Evolutionary conservation across 2,888 invertebrate genomes (phyloP).

Genomic region (Crocallis elinguaria): DNA sequence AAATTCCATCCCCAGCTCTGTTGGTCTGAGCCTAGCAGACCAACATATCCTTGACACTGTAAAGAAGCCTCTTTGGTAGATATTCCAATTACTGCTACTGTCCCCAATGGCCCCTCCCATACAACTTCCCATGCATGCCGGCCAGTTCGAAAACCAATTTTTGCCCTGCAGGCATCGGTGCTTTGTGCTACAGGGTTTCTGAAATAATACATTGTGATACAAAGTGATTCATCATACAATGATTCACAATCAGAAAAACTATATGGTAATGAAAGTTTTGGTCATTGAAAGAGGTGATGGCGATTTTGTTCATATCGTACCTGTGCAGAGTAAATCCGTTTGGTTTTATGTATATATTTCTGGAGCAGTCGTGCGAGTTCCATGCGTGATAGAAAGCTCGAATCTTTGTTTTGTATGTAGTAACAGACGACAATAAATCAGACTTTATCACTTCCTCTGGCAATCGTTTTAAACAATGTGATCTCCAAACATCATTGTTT

Average conservation of each 20-base stretch:
- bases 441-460: slow-evolving; percentile 95
- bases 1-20: slow-evolving; percentile 99
- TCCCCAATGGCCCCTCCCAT: slow-evolving; percentile 99
- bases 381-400: slow-evolving; percentile 97
- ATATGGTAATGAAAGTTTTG: neutral
- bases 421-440: slow-evolving; percentile 94
- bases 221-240: neutral
- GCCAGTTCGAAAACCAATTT: slow-evolving; percentile 95
- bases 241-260: neutral
- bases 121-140: slow-evolving; percentile 99
- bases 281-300: neutral
- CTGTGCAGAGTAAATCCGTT: slow-evolving; percentile 98
- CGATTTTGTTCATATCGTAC: slow-evolving; percentile 55
- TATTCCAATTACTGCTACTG: slow-evolving; percentile 98
- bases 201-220: slow-evolving; percentile 21
- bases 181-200: slow-evolving; percentile 99
- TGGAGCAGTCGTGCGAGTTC: slow-evolving; percentile 98
- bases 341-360: slow-evolving; percentile 98
- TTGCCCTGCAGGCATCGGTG: slow-evolving; percentile 96
- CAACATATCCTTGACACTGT: slow-evolving; percentile 97
- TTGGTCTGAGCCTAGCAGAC: slow-evolving; percentile 96
- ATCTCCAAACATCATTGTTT: slow-evolving; percentile 97
- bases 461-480: slow-evolving; percentile 93
- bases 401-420: slow-evolving; percentile 96
- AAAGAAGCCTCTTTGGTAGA: slow-evolving; percentile 97